phyloP scores from a whole-genome alignment of 2,888 invertebrate species.

The Lithosia quadra region DNA sequence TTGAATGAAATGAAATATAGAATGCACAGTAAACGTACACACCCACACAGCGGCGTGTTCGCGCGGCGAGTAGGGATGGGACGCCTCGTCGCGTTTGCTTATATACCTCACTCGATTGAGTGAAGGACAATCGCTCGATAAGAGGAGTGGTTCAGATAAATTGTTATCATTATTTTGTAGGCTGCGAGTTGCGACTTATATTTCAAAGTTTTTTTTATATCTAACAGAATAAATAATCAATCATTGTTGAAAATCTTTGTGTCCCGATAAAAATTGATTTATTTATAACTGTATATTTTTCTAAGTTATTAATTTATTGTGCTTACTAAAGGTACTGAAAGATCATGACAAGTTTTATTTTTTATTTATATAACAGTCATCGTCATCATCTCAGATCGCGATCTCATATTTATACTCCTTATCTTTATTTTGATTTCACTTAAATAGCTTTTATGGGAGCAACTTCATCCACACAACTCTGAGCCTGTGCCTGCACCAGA shows the following conservation, averaged over 20 bases:
- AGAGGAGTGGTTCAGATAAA: constrained; percentile 44
- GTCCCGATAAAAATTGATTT: constrained; percentile 11
- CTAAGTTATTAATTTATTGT: background rate
- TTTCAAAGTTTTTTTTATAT: constrained; percentile 43
- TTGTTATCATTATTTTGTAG: constrained; percentile 45
- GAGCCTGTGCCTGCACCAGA: too few species aligned
- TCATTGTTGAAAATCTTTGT: constrained; percentile 41
- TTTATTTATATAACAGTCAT: too few species aligned
- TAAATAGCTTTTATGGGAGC: too few species aligned
- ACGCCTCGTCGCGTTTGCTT: constrained; percentile 41
- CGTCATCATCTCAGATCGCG: too few species aligned
- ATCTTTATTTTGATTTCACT: too few species aligned
- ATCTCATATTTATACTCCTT: too few species aligned
- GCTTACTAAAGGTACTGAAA: background rate
- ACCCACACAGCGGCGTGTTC: constrained; percentile 24
- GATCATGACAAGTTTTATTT: background rate
- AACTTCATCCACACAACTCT: too few species aligned
- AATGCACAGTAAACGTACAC: constrained; percentile 7
- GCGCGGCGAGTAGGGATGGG: constrained; percentile 53
- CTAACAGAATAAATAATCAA: constrained; percentile 38
- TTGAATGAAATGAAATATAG: constrained; percentile 46
- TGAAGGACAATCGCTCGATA: constrained; percentile 49
- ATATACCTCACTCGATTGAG: constrained; percentile 41
- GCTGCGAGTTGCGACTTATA: constrained; percentile 27
- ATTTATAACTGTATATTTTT: background rate